Conservation (phyloP, 2,888 invertebrate species). For the Dione juno region DNA sequence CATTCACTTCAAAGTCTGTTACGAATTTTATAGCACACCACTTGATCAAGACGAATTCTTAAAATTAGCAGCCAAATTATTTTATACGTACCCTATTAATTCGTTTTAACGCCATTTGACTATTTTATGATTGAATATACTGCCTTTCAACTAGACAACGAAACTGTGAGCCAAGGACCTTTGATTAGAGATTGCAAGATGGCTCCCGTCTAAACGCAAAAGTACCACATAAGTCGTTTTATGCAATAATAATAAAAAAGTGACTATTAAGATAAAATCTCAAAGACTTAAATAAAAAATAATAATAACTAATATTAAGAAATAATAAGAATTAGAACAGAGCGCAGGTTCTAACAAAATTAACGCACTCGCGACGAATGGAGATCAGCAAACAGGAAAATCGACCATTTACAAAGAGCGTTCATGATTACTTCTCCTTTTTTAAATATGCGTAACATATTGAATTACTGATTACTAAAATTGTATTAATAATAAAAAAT, state of each 20-base stretch:
- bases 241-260: conserved; percentile 69
- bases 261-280: conserved; percentile 64
- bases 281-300: conserved; percentile 72
- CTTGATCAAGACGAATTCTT: conserved; percentile 54
- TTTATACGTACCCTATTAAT: conserved; percentile 94
- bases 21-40: conserved; percentile 72
- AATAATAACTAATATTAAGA: conserved; percentile 79
- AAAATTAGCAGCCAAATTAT: conserved; percentile 60
- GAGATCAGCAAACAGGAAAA: conserved; percentile 82
- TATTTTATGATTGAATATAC: conserved; percentile 88
- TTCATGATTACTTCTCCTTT: conserved; percentile 55
- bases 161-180: conserved; percentile 92
- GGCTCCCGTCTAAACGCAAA: conserved; percentile 92
- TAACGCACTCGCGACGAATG: conserved; percentile 76
- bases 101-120: conserved; percentile 98
- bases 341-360: conserved; percentile 72
- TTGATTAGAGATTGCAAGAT: conserved; percentile 94
- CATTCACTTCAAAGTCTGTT: conserved; percentile 82
- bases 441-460: conserved; percentile 30
- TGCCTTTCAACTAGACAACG: conserved; percentile 91
- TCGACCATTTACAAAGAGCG: conserved; percentile 77
- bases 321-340: conserved; percentile 72
- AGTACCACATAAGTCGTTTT: conserved; percentile 88
- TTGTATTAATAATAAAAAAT: conserved; percentile 6
- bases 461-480: conserved; percentile 31